Evolutionary conservation across 2,888 invertebrate species (phyloP).

Genomic region (Tiliacea aurago): DNA sequence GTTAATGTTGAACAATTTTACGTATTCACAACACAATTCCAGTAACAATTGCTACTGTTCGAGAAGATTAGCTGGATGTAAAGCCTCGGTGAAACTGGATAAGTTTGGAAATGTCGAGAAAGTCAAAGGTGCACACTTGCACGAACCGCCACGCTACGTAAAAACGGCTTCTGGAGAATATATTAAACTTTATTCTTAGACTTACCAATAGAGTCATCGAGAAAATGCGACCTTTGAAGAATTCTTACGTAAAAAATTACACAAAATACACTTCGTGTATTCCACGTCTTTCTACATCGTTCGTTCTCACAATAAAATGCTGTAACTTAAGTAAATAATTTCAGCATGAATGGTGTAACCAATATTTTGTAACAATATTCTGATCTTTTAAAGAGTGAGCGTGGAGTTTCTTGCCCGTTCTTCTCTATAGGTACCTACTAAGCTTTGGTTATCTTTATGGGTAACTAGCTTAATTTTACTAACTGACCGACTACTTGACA

Average conservation of each 20-base stretch:
- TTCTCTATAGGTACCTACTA: neutral
- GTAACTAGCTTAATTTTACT: neutral
- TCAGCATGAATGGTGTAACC: neutral
- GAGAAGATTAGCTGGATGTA: constrained; percentile 25
- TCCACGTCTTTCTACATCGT: neutral
- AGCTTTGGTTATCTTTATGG: neutral
- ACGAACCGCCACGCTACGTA: constrained; percentile 20
- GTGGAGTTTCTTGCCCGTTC: neutral
- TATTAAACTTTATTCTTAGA: neutral
- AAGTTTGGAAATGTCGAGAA: constrained; percentile 5
- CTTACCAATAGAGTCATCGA: neutral
- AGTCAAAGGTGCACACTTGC: constrained; percentile 13
- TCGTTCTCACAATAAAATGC: neutral
- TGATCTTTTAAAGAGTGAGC: neutral
- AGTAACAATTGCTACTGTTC: constrained; percentile 21
- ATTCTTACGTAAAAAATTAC: neutral
- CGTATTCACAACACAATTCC: constrained; percentile 19
- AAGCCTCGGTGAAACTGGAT: constrained; percentile 38
- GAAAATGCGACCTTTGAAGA: neutral
- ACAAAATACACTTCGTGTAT: neutral
- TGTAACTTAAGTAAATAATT: neutral
- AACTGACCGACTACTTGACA: neutral
- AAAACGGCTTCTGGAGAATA: constrained; percentile 11
- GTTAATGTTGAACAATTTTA: constrained; percentile 27
- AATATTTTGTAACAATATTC: neutral